Base-by-base conservation (phyloP, 2,888 invertebrate species). In the Cryptosula pallasiana region DNA sequence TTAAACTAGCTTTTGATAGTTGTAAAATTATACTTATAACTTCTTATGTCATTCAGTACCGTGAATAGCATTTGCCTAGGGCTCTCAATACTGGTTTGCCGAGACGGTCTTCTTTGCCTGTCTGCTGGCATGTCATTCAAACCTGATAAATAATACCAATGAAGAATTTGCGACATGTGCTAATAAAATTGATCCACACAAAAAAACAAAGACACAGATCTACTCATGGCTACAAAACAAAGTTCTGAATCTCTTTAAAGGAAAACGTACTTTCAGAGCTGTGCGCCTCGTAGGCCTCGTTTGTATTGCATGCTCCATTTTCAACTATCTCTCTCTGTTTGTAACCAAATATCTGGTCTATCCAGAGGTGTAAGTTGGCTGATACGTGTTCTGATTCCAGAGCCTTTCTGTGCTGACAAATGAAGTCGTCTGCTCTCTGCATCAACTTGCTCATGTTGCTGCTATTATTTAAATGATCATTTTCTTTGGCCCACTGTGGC, bases 281-380 rank as follows among this genome's bases (percentile, higher is more conserved):
- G 83, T 89, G 89, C 79, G 89, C 89, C 76, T 85, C 86, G 78
- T 86, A n/a, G n/a, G n/a, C n/a, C n/a, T n/a, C n/a, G n/a, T n/a
- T 87, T 25, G 86, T 84, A 78, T 87, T 86, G 23, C 86, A 77
- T 16, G 86, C 86, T 71, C 86, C 84, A 0, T 80, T 82, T 20
- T 86, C 86, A 1, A 81, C 83, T 5, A 76, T 81, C 23, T 87
- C 87, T 75, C 84, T 84, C 78, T 87, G 87, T 76, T 86, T 87
- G 79, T 81, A 85, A 45, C 87, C 87, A 78, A 87, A 87, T 70
- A 87, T 86, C 73, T 87, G 80, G 76, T 87, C 87, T 71, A 87
- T 86, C 87, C 87, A 87, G 73, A 84, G 77, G 76, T 87, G 85
- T 23, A 87, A 79, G 73, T 86, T 79, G 9, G 74, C 75, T 1